Conservation (phyloP, 2,113 vertebrate genomes). For the Chrysemys picta region DNA sequence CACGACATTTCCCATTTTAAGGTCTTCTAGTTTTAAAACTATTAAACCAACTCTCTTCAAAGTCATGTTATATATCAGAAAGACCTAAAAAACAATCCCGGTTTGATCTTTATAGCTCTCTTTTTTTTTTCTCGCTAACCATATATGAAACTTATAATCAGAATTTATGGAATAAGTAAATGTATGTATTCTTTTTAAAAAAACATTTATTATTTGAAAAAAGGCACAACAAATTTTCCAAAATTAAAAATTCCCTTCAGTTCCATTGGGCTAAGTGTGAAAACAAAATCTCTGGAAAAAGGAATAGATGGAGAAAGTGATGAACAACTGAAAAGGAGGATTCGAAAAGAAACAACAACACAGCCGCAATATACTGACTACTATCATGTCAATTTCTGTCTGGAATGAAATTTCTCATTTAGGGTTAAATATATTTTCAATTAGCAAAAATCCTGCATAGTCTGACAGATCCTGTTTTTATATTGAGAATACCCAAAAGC, state of each 20-base stretch:
- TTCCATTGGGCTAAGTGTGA: neutral
- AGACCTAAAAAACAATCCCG: neutral
- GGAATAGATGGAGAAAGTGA: neutral
- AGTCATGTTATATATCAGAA: neutral
- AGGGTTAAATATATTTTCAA: neutral
- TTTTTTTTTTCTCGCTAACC: neutral
- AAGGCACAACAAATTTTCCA: neutral
- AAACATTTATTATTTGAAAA: neutral
- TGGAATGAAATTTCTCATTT: neutral
- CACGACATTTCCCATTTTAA: neutral
- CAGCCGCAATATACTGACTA: neutral
- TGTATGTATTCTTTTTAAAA: neutral
- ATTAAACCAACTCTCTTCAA: neutral
- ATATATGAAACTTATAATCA: neutral
- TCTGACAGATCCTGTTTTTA: neutral
- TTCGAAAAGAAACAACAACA: neutral
- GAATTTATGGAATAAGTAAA: neutral
- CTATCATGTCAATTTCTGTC: neutral
- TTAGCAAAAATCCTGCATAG: neutral
- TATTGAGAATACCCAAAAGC: neutral
- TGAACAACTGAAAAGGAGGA: neutral
- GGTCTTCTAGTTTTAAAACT: neutral
- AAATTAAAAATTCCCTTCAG: neutral
- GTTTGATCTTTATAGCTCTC: neutral
- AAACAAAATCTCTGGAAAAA: neutral